phyloP scores from a whole-genome alignment of 1,140 invertebrate species.

The Goniozus legneri region DNA sequence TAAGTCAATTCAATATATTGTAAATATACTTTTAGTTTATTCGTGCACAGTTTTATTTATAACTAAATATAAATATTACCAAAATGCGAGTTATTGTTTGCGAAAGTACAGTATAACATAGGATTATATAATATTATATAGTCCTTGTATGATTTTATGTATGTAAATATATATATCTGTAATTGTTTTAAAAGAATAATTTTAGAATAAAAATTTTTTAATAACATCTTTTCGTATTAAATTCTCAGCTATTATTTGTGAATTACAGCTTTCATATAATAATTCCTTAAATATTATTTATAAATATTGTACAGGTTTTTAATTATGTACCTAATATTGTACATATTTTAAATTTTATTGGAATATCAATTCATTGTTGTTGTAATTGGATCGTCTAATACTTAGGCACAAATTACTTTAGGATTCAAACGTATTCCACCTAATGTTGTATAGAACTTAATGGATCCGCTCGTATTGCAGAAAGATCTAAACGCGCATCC shows the following conservation, averaged over 20 bases:
- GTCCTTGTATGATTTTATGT: too few species aligned
- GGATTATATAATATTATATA: too few species aligned
- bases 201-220: constrained; percentile 11
- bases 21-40: too few species aligned
- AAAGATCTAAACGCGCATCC: constrained; percentile 80
- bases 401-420: constrained; percentile 10
- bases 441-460: constrained; percentile 82
- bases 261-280: neutral
- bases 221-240: constrained; percentile 11
- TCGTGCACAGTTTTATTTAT: too few species aligned
- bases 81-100: too few species aligned
- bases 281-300: neutral
- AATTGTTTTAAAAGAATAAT: constrained; percentile 10
- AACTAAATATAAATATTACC: too few species aligned
- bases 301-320: constrained; percentile 1
- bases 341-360: too few species aligned
- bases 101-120: too few species aligned
- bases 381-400: neutral
- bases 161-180: constrained; percentile 10
- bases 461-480: constrained; percentile 84
- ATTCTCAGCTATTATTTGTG: constrained; percentile 10
- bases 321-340: constrained; percentile 20
- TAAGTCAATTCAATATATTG: too few species aligned
- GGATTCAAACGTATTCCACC: too few species aligned
- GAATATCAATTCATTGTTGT: neutral